Percentiles rank a stretch among this genome's conserved stretches.
phyloP scores from a whole-genome alignment of 2,113 vertebrate species.

The Orycteropus afer region DNA sequence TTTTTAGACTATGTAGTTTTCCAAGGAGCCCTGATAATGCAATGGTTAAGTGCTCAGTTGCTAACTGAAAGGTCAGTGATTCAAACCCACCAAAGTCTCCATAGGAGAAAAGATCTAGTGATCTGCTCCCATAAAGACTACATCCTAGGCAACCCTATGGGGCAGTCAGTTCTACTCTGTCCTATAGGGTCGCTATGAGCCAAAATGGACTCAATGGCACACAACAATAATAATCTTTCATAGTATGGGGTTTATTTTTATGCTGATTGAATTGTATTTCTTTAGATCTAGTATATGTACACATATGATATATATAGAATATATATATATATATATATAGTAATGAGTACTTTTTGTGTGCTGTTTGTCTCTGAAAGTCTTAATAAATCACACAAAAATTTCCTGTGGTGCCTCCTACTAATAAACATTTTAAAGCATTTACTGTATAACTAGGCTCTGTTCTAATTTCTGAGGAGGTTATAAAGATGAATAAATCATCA shows the following conservation, averaged over 20 bases:
- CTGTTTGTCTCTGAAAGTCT: background rate
- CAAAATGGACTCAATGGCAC: too few species aligned
- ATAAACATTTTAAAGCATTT: background rate
- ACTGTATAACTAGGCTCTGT: background rate
- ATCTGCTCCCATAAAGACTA: too few species aligned
- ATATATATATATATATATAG: background rate
- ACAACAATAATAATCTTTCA: too few species aligned
- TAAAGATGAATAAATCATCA: background rate
- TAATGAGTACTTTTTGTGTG: background rate
- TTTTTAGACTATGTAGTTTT: background rate
- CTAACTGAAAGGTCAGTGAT: too few species aligned
- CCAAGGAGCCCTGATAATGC: too few species aligned
- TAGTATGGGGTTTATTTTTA: conserved; percentile 25
- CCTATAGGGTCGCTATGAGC: too few species aligned
- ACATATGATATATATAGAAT: background rate
- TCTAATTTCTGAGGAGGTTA: background rate
- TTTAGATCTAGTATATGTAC: background rate
- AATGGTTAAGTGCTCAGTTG: too few species aligned
- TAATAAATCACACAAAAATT: background rate
- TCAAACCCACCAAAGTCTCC: too few species aligned
- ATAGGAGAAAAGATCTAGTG: too few species aligned
- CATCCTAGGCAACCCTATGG: too few species aligned
- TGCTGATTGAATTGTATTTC: background rate
- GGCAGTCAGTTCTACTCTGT: too few species aligned
- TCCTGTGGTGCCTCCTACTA: background rate